Base-by-base conservation (phyloP, 2,113 vertebrate species). In the Alectura lathami region DNA sequence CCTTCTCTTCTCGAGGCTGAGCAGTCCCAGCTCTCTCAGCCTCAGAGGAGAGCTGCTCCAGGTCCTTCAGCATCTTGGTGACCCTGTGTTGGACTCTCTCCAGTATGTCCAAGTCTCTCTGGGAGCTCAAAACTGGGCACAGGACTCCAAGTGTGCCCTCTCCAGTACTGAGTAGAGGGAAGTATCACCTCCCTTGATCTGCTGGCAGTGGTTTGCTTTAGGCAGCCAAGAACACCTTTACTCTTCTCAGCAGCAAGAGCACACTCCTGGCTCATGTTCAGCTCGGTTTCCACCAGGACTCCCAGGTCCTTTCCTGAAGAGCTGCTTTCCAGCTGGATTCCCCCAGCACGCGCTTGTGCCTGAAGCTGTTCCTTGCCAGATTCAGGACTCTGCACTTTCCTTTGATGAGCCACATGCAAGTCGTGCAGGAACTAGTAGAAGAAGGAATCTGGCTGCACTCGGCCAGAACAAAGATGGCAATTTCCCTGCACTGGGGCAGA, bases 81-180 rank as follows among this genome's bases (percentile, higher is more conserved):
- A 14, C 13, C 24, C n/a, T n/a, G n/a, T n/a, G n/a, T n/a, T n/a
- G n/a, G n/a, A n/a, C n/a, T 75, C 45, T 68, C 21, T 54, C 3
- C 5, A 11, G 15, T 24, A n/a, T 0, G 1, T 42, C 15, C 26
- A 16, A 1, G 4, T 43, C 6, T 24, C 32, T 57, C 11, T 67
- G 16, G 22, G 8, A 60, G 30, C 30, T 13, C 47, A 74, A 22
- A 16, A 64, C 40, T 64, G 38, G 18, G 36, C n/a, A 14, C 48
- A 75, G 27, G 9, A 69, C 21, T 64, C 20, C 24, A 53, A 17
- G 2, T 38, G 47, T 21, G 45, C 4, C 14, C 40, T 73, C 45
- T 32, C 8, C 30, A 15, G n/a, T 24, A 27, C 15, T 38, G 67
- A 36, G 24, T 27, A 42, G 22, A 36, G 24, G 60, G 8, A 48